Base-by-base conservation (phyloP, 2,888 invertebrate genomes). In the Leucophora obtusa region DNA sequence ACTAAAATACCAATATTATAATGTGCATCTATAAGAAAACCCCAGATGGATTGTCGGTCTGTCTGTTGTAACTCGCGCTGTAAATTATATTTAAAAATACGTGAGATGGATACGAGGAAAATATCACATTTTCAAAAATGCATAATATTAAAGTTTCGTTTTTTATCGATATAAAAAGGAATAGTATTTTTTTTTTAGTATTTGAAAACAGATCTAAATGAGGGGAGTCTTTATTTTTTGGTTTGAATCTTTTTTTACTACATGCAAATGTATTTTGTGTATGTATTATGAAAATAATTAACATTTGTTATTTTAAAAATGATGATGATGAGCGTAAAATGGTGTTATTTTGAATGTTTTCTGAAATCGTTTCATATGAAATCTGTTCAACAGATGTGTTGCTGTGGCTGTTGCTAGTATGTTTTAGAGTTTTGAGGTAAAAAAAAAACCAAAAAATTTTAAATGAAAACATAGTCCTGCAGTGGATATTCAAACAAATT, bases 351-450 rank as follows among this genome's bases (percentile, higher is more conserved):
- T 51, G 59, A 70, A 56, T 62, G 62, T 59, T 73, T 69, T 21
- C 58, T 47, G 60, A 59, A 77, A 65, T 24, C 33, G 9, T 71
- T 78, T 78, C 58, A 43, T 78, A 54, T 83, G 79, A 84, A 84
- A 84, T 84, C 84, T 84, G 84, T 79, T 84, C 69, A 82, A 76
- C 84, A 84, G 84, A 84, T 84, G 84, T 83, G 80, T 63, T 18
- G 51, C 70, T 35, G n/a, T 21, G 15, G 63, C 35, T 14, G 53
- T 7, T 53, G 28, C 18, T 17, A 35, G 11, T 53, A 2, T 24
- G 21, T 63, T 21, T 24, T 51, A 35, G 56, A 33, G 50, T 68
- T 51, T 56, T 15, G 54, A 76, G 76, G 69, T 76, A 76, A 58
- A 60, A 62, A 9, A 28, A 28, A 6, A 28, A 6, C 7, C 28